Evolutionary conservation across 1,140 invertebrate genomes (phyloP).

Genomic region (Parasteatoda tepidariorum): DNA sequence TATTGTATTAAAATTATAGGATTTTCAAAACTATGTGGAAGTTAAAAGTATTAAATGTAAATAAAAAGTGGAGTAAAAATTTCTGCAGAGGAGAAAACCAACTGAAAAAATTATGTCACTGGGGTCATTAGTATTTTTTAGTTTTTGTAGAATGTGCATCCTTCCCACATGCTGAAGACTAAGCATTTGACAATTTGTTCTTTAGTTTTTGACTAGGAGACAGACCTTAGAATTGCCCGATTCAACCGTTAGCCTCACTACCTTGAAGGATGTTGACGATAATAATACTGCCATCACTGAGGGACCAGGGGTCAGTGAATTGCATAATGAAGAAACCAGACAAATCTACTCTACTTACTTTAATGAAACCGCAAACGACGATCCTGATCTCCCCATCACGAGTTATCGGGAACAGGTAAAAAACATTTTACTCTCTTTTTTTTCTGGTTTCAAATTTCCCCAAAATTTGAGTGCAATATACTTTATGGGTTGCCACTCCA

Average conservation of each 20-base stretch:
- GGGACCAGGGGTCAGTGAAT: background rate
- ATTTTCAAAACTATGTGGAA: too few species aligned
- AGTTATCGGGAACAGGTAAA: slow-evolving; percentile 25
- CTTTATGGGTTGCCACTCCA: too few species aligned
- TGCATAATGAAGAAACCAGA: background rate
- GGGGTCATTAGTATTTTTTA: too few species aligned
- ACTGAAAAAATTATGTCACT: too few species aligned
- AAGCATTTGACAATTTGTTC: background rate
- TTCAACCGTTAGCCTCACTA: background rate
- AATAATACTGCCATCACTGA: background rate
- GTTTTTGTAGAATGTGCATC: too few species aligned
- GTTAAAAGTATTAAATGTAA: too few species aligned
- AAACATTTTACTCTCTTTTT: background rate
- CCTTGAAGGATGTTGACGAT: slow-evolving; percentile 26
- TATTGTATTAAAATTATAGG: too few species aligned
- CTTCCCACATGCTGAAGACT: too few species aligned
- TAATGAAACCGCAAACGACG: background rate
- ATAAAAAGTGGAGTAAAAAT: too few species aligned
- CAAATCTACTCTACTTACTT: slow-evolving; percentile 22
- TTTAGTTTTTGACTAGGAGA: background rate
- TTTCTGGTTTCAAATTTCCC: background rate
- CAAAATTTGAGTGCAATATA: too few species aligned
- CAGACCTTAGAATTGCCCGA: background rate
- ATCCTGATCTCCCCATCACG: slow-evolving; percentile 28
- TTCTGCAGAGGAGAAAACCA: too few species aligned